These are phyloP conservation scores for Drosophila anomalata DNA, from an alignment of 2,888 invertebrate species.

Conservation along the genomic window DNA sequence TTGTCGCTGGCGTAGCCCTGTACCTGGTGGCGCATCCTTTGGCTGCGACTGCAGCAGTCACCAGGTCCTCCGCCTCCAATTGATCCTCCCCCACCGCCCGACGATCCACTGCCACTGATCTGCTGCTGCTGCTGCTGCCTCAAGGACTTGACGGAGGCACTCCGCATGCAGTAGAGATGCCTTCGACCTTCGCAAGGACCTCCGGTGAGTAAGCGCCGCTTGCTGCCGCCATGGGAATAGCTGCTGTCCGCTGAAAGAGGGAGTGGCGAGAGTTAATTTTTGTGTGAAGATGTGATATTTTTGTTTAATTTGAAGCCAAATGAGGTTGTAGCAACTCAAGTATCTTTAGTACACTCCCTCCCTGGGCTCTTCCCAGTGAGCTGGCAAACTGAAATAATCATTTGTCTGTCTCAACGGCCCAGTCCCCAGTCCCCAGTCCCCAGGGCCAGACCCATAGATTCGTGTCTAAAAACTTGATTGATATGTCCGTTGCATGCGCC, in stretches of 20 bases:
- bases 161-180: constrained; percentile 75
- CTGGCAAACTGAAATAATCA: neutral
- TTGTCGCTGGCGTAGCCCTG: constrained; percentile 53
- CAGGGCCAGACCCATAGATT: too few relatives aligned
- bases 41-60: constrained; percentile 57
- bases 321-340: too few relatives aligned
- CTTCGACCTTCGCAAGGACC: constrained; percentile 64
- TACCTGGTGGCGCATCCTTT: constrained; percentile 48
- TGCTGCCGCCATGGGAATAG: constrained; percentile 59
- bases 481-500: constrained; percentile 6
- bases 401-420: neutral
- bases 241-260: constrained; percentile 52
- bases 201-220: constrained; percentile 55
- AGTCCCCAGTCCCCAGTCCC: neutral
- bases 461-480: neutral
- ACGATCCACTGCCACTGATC: constrained; percentile 21
- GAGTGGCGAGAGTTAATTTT: neutral
- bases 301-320: neutral
- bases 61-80: neutral
- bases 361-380: neutral
- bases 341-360: too few relatives aligned
- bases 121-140: constrained; percentile 54
- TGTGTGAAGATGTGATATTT: neutral
- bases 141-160: constrained; percentile 73
- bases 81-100: neutral